Conservation (phyloP, 2,888 invertebrate species). For the Dexiosoma caninum region DNA sequence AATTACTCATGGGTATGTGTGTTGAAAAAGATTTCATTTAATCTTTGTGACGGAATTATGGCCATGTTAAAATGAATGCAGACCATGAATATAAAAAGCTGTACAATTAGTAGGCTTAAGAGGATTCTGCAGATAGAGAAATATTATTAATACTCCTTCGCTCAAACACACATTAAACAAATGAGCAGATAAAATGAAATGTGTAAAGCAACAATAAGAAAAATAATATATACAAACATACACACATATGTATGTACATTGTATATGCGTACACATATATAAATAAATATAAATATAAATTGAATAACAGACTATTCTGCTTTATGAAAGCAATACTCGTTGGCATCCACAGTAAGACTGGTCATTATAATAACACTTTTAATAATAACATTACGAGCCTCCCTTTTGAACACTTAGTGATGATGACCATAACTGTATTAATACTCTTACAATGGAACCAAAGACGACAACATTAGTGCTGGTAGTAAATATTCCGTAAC, state of each 20-base stretch:
- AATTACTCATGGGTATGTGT: slow-evolving; percentile 36
- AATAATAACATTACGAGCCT: slow-evolving; percentile 21
- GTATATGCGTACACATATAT: not conserved
- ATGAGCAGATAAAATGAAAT: slow-evolving; percentile 25
- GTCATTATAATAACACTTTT: slow-evolving; percentile 29
- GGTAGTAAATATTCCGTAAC: not conserved
- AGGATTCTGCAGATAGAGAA: slow-evolving; percentile 53
- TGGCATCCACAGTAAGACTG: not conserved
- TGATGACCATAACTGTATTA: slow-evolving; percentile 34
- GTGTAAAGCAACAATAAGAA: not conserved
- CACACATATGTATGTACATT: not conserved
- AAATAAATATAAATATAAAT: slow-evolving; percentile 39
- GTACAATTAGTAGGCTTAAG: slow-evolving; percentile 75
- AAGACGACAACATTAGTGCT: slow-evolving; percentile 16
- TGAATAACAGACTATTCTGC: slow-evolving; percentile 42
- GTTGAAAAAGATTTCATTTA: slow-evolving; percentile 52
- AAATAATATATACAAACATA: not conserved
- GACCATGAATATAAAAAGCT: slow-evolving; percentile 67
- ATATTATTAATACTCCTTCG: slow-evolving; percentile 43
- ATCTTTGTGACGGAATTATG: slow-evolving; percentile 61
- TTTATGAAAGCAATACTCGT: slow-evolving; percentile 4
- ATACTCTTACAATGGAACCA: slow-evolving; percentile 15
- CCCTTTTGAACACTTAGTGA: slow-evolving; percentile 17
- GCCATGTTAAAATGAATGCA: slow-evolving; percentile 61
- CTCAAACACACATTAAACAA: slow-evolving; percentile 32